These are phyloP conservation scores for Anagyrus pseudococci DNA, from an alignment of 2,888 invertebrate genomes.

Conservation along the genomic window DNA sequence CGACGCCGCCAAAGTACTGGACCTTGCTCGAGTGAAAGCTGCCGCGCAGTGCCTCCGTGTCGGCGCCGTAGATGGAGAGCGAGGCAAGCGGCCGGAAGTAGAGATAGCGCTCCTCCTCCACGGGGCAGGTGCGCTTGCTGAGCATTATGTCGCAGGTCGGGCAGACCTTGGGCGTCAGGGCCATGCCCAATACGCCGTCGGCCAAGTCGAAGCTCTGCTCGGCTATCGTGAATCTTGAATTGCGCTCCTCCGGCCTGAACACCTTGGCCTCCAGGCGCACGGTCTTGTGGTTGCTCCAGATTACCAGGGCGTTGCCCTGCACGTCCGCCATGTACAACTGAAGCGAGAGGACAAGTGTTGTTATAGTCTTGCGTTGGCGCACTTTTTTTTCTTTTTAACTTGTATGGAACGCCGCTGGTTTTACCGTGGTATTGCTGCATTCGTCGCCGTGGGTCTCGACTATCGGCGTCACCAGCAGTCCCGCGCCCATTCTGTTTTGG, in stretches of 20 bases:
- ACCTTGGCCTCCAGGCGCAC: slow-evolving; percentile 43
- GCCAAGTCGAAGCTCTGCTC: slow-evolving; percentile 71
- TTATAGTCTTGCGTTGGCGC: neutral
- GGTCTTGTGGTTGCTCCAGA: slow-evolving; percentile 34
- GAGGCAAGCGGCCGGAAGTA: slow-evolving; percentile 47
- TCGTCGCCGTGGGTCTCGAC: slow-evolving; percentile 41
- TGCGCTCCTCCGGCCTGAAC: slow-evolving; percentile 35
- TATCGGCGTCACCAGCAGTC: slow-evolving; percentile 47
- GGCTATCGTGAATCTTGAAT: slow-evolving; percentile 46
- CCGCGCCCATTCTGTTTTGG: slow-evolving; percentile 32
- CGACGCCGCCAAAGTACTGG: slow-evolving; percentile 33
- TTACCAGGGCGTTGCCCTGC: slow-evolving; percentile 40
- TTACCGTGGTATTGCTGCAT: slow-evolving; percentile 41
- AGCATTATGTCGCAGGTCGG: slow-evolving; percentile 9
- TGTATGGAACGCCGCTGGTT: slow-evolving; percentile 4
- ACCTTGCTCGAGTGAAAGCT: slow-evolving; percentile 22
- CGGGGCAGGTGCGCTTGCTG: too few species aligned
- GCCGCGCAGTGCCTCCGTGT: slow-evolving; percentile 26
- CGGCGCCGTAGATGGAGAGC: slow-evolving; percentile 36
- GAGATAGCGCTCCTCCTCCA: too few species aligned
- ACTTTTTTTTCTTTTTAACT: neutral
- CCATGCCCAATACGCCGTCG: slow-evolving; percentile 75
- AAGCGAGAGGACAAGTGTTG: neutral
- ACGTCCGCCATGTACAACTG: slow-evolving; percentile 46
- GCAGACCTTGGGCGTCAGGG: slow-evolving; percentile 64